These are phyloP conservation scores for Eleginops maclovinus DNA, from an alignment of 2,113 vertebrate species.

Conservation along the genomic window DNA sequence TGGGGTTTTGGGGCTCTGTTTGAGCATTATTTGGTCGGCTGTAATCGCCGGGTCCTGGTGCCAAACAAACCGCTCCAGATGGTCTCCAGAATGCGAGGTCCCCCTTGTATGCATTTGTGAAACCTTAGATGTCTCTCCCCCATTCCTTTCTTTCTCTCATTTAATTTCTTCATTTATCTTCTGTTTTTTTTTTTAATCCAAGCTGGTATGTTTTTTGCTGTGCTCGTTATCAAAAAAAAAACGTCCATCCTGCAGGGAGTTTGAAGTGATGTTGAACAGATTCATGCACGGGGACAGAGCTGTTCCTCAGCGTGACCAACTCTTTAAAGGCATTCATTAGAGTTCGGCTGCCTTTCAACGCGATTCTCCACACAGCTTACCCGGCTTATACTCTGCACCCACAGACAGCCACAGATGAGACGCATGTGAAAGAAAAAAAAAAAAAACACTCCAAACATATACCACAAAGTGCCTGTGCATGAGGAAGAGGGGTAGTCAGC, in stretches of 20 bases:
- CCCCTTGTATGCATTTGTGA: conserved; percentile 82
- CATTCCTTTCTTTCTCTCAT: not conserved
- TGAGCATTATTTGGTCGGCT: conserved; percentile 66
- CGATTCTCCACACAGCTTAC: conserved; percentile 91
- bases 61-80: conserved; percentile 90
- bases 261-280: conserved; percentile 89
- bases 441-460: conserved; percentile 53
- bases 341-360: conserved; percentile 87
- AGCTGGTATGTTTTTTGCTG: conserved; percentile 9
- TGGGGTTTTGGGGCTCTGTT: conserved; percentile 50
- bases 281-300: conserved; percentile 88
- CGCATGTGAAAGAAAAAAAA: conserved; percentile 86
- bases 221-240: conserved; percentile 73
- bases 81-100: conserved; percentile 87
- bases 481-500: conserved; percentile 18
- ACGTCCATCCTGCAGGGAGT: conserved; percentile 68
- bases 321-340: conserved; percentile 93
- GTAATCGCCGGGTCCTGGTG: conserved; percentile 88
- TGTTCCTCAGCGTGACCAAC: conserved; percentile 91
- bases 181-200: too few species aligned
- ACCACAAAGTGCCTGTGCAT: conserved; percentile 22
- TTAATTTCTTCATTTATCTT: not conserved
- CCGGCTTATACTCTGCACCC: conserved; percentile 76
- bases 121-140: conserved; percentile 74
- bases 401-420: conserved; percentile 72